Evolutionary conservation across 2,113 vertebrate species (phyloP).

Genomic region (Emydura subglobosa): DNA sequence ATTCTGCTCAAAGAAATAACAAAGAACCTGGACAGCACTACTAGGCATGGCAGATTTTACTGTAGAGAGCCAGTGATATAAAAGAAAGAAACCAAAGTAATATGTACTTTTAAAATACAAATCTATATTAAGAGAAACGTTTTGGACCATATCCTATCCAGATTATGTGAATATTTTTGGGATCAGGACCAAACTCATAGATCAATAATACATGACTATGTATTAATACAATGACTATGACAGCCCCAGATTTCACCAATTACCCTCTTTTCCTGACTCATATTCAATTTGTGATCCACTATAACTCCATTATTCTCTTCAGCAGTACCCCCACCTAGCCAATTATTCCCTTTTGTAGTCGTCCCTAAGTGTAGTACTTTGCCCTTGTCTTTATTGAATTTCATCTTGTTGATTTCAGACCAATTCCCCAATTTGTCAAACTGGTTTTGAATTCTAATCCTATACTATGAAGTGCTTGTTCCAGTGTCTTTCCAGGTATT

Average conservation of each 20-base stretch:
- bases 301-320: neutral
- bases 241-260: no score
- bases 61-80: neutral
- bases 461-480: neutral
- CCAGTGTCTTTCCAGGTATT: neutral
- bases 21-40: neutral
- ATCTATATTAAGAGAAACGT: neutral
- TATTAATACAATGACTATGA: no score
- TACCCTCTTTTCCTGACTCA: neutral
- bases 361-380: neutral
- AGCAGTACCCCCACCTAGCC: neutral
- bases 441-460: neutral
- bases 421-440: neutral
- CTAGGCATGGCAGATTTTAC: neutral
- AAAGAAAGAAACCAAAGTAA: neutral
- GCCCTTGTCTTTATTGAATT: neutral
- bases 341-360: neutral
- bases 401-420: neutral
- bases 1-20: neutral
- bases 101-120: neutral
- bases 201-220: neutral
- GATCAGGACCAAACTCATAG: neutral
- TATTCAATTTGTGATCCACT: neutral
- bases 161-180: neutral
- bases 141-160: neutral